phyloP scores from a whole-genome alignment of 2,797 vertebrate species.

The Chiloscyllium punctatum region DNA sequence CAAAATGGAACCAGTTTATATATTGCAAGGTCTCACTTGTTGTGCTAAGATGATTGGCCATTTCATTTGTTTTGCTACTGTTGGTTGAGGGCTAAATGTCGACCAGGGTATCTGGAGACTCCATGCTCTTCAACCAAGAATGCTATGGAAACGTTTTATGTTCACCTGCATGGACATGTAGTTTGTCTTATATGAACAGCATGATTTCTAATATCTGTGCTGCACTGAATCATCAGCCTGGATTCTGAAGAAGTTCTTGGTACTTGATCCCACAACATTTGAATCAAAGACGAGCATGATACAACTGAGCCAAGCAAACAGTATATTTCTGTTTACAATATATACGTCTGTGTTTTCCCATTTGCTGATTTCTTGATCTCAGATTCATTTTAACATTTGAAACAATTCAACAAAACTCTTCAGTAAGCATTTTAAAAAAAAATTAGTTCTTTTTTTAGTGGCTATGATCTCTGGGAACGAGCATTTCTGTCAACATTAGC shows the following conservation, averaged over 20 bases:
- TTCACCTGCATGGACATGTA: too few species aligned
- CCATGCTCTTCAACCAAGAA: too few species aligned
- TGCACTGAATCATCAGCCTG: neutral
- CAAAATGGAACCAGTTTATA: too few species aligned
- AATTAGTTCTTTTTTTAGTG: neutral
- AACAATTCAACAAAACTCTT: neutral
- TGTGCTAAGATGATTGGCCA: too few species aligned
- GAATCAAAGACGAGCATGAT: neutral
- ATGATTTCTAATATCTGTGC: too few species aligned
- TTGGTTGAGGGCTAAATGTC: too few species aligned
- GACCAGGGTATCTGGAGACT: too few species aligned
- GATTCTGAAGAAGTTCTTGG: neutral
- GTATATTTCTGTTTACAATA: neutral
- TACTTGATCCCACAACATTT: too few species aligned
- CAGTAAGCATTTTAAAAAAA: neutral
- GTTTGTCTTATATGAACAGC: neutral
- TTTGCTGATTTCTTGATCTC: neutral
- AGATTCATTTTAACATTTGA: neutral
- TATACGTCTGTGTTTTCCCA: neutral
- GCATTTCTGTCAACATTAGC: neutral
- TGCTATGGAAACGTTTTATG: too few species aligned
- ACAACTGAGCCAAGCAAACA: neutral
- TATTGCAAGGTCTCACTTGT: too few species aligned
- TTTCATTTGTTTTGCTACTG: too few species aligned
- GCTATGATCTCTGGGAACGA: neutral